Base-by-base conservation (phyloP, 2,888 invertebrate species). In the Pegoplata infirma region DNA sequence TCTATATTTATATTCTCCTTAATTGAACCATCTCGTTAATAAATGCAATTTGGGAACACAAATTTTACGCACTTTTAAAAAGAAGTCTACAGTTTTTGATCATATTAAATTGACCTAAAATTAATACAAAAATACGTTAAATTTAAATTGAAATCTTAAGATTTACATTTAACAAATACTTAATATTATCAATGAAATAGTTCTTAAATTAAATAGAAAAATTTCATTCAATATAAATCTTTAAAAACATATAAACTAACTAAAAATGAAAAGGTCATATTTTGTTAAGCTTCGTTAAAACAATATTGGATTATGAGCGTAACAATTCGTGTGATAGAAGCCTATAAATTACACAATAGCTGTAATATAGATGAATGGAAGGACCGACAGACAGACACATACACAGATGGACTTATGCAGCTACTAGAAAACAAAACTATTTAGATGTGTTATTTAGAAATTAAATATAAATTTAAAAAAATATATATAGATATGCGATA, bases 391-490 rank as follows among this genome's bases (percentile, higher is more conserved):
- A n/a, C n/a, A n/a, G n/a, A n/a, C n/a, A n/a, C n/a, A n/a, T n/a
- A n/a, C n/a, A n/a, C n/a, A n/a, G n/a, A n/a, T n/a, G n/a, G n/a
- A n/a, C n/a, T 51, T 28, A 63, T 5, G 51, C n/a, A n/a, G 25
- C 28, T 55, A 53, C 40, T 58, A 56, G 58, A n/a, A n/a, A n/a
- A n/a, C n/a, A 73, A 68, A 63, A 68, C 25, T 44, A 32, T 58
- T 77, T 68, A 77, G 72, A 73, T 47, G 56, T 73, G 56, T 73
- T 63, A 73, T 77, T 77, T 77, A 77, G 73, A 68, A 77, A 72
- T 72, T 66, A 77, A 58, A 77, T 77, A 72, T 49, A 73, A 63
- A 77, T 77, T 68, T 19, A 14, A 23, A 44, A 55, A 61, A 32
- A 32, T 40, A 25, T 46, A 44, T 8, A 5, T n/a, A 64, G 5